These are phyloP conservation scores for Myotis davidii DNA, from an alignment of 2,113 vertebrate genomes.

Conservation along the genomic window DNA sequence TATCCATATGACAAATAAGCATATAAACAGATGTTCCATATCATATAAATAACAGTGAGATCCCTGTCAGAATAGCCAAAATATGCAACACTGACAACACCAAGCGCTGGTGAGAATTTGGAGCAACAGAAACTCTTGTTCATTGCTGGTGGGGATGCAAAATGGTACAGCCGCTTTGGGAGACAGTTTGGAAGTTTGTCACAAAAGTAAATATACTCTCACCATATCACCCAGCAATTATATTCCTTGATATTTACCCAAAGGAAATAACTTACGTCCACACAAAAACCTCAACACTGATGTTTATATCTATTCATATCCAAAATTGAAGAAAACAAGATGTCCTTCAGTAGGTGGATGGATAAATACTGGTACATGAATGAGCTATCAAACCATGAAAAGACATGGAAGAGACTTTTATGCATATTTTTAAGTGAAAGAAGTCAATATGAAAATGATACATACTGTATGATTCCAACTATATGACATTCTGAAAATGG, in stretches of 20 bases:
- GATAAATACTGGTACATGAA: not conserved
- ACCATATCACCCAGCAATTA: not conserved
- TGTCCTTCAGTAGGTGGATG: not conserved
- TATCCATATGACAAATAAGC: not conserved
- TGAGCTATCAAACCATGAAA: not conserved
- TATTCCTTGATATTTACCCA: not conserved
- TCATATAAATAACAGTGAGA: not conserved
- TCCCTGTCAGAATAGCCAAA: not conserved
- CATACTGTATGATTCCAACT: not conserved
- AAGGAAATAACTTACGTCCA: not conserved
- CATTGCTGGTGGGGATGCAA: not conserved
- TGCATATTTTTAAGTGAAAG: not conserved
- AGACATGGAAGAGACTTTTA: not conserved
- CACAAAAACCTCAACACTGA: not conserved
- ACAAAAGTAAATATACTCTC: not conserved
- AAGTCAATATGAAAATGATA: not conserved
- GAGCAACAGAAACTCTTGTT: not conserved
- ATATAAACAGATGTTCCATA: not conserved
- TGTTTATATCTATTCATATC: not conserved
- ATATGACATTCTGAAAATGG: not conserved
- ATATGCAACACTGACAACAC: not conserved
- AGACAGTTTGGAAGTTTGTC: not conserved
- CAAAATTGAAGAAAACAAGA: not conserved
- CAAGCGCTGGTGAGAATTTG: not conserved
- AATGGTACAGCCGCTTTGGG: not conserved